Percentiles rank a stretch among this genome's conserved stretches.
Evolutionary conservation across 2,113 vertebrate genomes (phyloP).

Genomic region (Oreochromis spilurus): DNA sequence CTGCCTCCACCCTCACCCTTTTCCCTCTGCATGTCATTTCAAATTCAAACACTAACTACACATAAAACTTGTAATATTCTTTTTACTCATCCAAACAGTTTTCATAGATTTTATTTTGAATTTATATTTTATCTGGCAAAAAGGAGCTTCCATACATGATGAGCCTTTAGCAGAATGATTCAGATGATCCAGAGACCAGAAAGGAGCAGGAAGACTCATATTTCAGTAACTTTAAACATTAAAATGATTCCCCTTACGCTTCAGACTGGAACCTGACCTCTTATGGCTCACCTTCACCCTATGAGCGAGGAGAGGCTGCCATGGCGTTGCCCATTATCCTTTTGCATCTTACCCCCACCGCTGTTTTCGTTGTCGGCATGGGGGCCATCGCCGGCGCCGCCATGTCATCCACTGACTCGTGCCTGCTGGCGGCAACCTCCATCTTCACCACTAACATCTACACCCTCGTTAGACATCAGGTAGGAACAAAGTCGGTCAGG

Average conservation of each 20-base stretch:
- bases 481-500: background rate
- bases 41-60: background rate
- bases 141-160: background rate
- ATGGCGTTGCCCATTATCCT: background rate
- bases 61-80: background rate
- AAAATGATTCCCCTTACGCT: background rate
- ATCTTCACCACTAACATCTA: slow-evolving; percentile 27
- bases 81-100: background rate
- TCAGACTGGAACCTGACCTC: slow-evolving; percentile 37
- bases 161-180: background rate
- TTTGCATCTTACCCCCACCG: background rate
- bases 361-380: background rate
- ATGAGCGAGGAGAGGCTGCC: background rate
- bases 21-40: background rate
- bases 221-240: background rate
- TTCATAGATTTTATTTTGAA: background rate
- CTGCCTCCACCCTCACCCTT: background rate
- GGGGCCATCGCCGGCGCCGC: background rate
- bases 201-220: background rate
- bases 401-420: slow-evolving; percentile 45
- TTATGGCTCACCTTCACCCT: background rate
- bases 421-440: slow-evolving; percentile 38
- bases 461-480: background rate
- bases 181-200: background rate
- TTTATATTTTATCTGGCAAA: background rate